Evolutionary conservation across 2,888 invertebrate genomes (phyloP), one percentile per base, ranked within the genome.

Genomic region (Beris chalybata): DNA sequence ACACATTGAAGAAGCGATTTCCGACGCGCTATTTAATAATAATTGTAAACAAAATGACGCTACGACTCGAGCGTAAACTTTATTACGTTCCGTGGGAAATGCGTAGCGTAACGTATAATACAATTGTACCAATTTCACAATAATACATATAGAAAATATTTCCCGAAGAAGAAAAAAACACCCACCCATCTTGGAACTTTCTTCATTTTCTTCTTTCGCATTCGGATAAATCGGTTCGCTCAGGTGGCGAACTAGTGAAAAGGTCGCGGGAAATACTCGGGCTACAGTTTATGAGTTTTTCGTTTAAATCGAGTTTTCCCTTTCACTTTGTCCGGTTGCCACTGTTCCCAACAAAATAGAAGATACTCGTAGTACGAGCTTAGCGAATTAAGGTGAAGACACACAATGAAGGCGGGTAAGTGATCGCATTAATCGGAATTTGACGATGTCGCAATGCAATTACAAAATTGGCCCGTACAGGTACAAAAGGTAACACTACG

Each of bases 221-320:
- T 6, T 58, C 30, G 5, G 12, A 13, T 52, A 5, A 52, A 22
- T 11, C 52, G 6, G 13, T 22, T 9, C 15, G 15, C 11, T 11
- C 29, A 11, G 52, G 22, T 11, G 22, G 52, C 15, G 15, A 15
- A 48, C 12, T 12, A 7, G 15, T 22, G 52, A 52, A 52, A 22
- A 52, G 22, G 15, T 22, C 47, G 48, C 13, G 43, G 3, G 45
- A 44, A 43, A 38, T 38, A 38, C 38, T 5, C 9, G 9, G 9
- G 5, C 38, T 38, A 38, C 38, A 9, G 7, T 38, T 22, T 22
- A 47, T 31, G 13, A 58, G 11, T 58, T 47, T 13, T 38, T 58
- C n/a, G 45, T 50, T 32, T 47, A 15, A 48, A 59, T 32, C 48
- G 50, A 48, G 48, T 59, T 59, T 59, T 59, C 50, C 59, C 59